Conservation (phyloP, 2,113 vertebrate species). For the Trichechus manatus region DNA sequence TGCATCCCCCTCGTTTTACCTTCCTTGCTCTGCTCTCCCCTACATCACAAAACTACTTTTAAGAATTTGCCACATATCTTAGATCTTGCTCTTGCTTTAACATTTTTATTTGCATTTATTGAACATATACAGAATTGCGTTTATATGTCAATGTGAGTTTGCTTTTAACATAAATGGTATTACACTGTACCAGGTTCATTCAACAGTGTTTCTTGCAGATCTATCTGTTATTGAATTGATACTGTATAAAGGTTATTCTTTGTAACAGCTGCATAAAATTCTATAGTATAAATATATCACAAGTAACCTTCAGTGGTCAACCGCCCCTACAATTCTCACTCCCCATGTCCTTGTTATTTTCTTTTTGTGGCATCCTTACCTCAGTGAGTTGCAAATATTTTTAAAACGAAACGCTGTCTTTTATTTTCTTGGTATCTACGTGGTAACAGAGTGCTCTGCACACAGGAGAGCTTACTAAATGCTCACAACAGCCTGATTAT, state of each 20-base stretch:
- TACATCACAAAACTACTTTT: background rate
- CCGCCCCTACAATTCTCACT: background rate
- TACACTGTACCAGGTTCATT: background rate
- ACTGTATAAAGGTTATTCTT: background rate
- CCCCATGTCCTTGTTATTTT: background rate
- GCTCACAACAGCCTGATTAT: background rate
- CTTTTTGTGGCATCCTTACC: background rate
- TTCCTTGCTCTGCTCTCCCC: background rate
- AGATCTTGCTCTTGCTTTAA: background rate
- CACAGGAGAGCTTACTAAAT: background rate
- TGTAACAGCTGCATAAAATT: background rate
- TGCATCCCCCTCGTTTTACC: background rate
- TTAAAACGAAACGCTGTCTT: background rate
- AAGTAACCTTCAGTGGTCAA: background rate
- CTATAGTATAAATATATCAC: background rate
- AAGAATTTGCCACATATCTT: background rate
- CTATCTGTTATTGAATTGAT: background rate
- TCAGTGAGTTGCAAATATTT: constrained; percentile 12
- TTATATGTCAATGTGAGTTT: background rate
- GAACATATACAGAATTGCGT: background rate
- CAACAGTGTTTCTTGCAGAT: background rate
- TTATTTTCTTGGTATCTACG: constrained; percentile 24
- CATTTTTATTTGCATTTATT: background rate
- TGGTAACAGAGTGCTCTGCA: background rate
- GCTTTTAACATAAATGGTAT: background rate